Conservation (phyloP, 2,888 invertebrate genomes). For the Abrostola triplasia region DNA sequence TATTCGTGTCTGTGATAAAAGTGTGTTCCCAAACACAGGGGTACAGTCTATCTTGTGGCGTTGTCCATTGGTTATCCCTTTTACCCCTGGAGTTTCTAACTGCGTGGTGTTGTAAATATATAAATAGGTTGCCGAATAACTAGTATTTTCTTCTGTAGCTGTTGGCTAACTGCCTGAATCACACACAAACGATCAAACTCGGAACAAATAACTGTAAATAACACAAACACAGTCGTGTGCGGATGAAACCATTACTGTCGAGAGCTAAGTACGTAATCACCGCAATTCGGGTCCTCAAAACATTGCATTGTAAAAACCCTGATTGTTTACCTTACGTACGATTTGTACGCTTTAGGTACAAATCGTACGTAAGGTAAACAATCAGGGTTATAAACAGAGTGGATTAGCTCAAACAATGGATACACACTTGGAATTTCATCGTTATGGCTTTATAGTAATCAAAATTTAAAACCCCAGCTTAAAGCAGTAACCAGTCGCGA, state of each 20-base stretch:
- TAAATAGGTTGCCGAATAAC: too few relatives aligned
- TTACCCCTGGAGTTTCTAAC: too few relatives aligned
- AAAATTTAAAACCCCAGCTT: not conserved
- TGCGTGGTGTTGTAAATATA: too few relatives aligned
- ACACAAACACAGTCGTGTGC: not conserved
- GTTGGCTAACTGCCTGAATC: too few relatives aligned
- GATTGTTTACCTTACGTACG: too few relatives aligned
- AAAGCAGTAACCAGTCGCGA: not conserved
- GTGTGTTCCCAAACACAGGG: too few relatives aligned
- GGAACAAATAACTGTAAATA: not conserved
- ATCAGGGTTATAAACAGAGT: not conserved
- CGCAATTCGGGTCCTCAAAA: not conserved
- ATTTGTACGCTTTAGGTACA: too few relatives aligned
- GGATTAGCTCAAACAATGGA: not conserved
- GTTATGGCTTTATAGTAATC: constrained; percentile 1
- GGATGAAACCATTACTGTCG: not conserved
- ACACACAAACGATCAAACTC: too few relatives aligned
- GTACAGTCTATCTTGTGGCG: too few relatives aligned
- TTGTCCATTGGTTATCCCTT: too few relatives aligned
- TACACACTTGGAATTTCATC: not conserved
- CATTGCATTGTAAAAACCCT: not conserved
- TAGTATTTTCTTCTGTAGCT: too few relatives aligned
- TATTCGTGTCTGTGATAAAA: too few relatives aligned
- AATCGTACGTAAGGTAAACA: not conserved
- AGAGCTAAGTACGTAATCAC: not conserved